phyloP scores from a whole-genome alignment of 2,888 invertebrate species.

The Cancer borealis region DNA sequence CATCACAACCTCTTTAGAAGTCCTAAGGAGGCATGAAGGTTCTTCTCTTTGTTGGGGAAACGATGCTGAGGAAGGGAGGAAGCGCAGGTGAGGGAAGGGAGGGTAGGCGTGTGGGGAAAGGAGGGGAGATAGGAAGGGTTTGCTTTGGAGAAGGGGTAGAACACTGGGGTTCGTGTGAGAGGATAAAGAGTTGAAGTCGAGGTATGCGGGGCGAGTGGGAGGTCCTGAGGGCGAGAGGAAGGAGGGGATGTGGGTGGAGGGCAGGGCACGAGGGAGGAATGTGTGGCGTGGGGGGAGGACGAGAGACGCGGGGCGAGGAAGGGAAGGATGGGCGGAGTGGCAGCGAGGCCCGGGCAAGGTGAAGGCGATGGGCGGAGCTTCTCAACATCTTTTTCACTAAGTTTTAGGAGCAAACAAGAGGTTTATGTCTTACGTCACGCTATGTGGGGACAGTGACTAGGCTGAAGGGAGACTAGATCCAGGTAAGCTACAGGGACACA shows the following conservation, averaged over 20 bases:
- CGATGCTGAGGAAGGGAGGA: neutral
- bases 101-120: neutral
- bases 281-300: neutral
- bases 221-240: slow-evolving; percentile 1
- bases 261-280: slow-evolving; percentile 29
- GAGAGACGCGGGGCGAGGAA: neutral
- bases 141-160: neutral
- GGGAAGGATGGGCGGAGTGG: neutral
- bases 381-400: neutral
- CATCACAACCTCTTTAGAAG: slow-evolving; percentile 37
- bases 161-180: neutral
- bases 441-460: neutral
- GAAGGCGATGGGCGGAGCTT: neutral
- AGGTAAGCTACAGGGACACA: neutral
- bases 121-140: neutral
- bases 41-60: neutral
- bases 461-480: neutral
- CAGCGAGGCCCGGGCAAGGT: neutral
- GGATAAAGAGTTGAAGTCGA: slow-evolving; percentile 4
- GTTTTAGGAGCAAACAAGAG: neutral
- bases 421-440: neutral
- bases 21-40: neutral
- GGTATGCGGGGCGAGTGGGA: slow-evolving; percentile 29
- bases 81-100: neutral
- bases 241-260: slow-evolving; percentile 36